phyloP scores from a whole-genome alignment of 2,797 vertebrate species.

The Spinus pinus region DNA sequence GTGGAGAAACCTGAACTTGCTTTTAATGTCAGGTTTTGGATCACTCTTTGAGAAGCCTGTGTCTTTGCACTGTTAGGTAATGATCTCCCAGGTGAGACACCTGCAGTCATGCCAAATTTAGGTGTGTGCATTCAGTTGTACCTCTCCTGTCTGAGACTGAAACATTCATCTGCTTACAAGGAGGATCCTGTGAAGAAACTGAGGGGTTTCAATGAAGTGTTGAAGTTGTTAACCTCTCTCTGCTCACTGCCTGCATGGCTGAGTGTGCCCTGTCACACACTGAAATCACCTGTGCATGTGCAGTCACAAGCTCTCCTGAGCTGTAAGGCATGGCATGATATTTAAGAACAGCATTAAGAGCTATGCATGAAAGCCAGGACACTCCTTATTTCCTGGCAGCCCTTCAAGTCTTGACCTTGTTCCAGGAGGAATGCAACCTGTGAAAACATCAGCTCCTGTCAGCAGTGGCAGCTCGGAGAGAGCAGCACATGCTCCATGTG shows the following conservation, averaged over 20 bases:
- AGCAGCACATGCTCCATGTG: neutral
- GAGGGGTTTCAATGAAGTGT: neutral
- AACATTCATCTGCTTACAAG: neutral
- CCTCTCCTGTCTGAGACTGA: neutral
- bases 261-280: neutral
- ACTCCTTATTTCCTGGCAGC: neutral
- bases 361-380: neutral
- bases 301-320: neutral
- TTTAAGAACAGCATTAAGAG: neutral
- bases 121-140: neutral
- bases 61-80: neutral
- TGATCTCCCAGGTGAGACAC: neutral
- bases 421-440: slow-evolving; percentile 15
- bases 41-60: neutral
- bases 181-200: neutral
- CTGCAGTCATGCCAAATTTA: neutral
- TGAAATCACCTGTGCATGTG: neutral
- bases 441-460: slow-evolving; percentile 26
- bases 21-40: neutral
- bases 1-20: neutral
- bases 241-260: neutral
- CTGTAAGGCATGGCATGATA: neutral
- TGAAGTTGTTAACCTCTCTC: neutral
- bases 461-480: neutral
- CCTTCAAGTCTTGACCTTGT: neutral